Conservation (phyloP, 2,797 vertebrate genomes). For the Eutrigla gurnardus region DNA sequence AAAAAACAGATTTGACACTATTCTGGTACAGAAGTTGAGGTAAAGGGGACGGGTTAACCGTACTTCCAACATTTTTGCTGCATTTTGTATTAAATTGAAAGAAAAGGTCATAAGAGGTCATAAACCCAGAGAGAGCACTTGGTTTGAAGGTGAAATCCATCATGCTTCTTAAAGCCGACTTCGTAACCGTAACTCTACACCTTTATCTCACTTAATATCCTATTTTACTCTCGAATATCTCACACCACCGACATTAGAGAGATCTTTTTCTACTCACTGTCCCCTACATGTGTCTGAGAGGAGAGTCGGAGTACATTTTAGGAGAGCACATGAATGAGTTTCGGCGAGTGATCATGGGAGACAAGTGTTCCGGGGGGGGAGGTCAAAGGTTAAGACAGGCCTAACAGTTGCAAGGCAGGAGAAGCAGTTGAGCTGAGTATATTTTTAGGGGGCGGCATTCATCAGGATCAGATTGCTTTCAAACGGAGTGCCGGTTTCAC, state of each 20-base stretch:
- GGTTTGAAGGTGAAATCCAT: not conserved
- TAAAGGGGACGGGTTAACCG: not conserved
- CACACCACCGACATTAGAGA: conserved; percentile 9
- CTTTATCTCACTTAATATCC: conserved; percentile 14
- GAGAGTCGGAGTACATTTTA: conserved; percentile 4
- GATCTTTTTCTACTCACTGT: not conserved
- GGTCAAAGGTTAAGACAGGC: conserved; percentile 72
- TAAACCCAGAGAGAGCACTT: not conserved
- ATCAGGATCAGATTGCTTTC: conserved; percentile 83
- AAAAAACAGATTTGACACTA: not conserved
- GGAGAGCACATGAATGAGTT: conserved; percentile 62
- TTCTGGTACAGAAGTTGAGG: not conserved
- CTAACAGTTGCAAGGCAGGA: conserved; percentile 68
- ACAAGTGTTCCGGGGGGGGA: not conserved
- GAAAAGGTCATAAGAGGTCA: not conserved
- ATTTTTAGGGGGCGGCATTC: conserved; percentile 87
- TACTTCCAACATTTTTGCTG: not conserved
- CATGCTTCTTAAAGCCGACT: not conserved
- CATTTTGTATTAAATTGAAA: not conserved
- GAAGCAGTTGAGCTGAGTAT: conserved; percentile 68
- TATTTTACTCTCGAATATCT: conserved; percentile 64
- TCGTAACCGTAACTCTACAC: not conserved
- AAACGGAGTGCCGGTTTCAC: conserved; percentile 65
- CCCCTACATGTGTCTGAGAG: not conserved
- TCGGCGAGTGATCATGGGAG: not conserved